Evolutionary conservation across 2,113 vertebrate genomes (phyloP).

Genomic region (Pitta sordida): DNA sequence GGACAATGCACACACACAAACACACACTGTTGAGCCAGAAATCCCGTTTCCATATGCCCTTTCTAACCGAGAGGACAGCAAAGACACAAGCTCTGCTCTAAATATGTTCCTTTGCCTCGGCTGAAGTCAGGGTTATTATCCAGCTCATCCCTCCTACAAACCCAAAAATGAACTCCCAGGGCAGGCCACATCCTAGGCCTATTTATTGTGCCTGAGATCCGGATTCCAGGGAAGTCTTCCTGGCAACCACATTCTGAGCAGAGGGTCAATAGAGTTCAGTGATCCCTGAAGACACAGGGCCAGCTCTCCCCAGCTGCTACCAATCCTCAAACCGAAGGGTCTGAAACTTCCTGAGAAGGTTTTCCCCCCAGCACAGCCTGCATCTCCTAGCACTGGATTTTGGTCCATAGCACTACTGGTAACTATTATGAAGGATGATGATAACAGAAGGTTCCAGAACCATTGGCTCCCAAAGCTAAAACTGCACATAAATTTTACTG

Average conservation of each 20-base stretch:
- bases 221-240: not conserved
- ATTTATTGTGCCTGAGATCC: not conserved
- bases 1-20: not conserved
- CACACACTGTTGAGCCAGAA: not conserved
- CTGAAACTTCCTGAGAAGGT: not conserved
- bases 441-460: not conserved
- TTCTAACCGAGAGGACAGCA: not conserved
- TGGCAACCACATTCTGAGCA: not conserved
- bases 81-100: not conserved
- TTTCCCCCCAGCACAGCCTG: not conserved
- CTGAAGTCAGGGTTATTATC: not conserved
- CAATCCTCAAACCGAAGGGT: not conserved
- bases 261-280: not conserved
- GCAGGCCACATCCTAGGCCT: not conserved
- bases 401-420: not conserved
- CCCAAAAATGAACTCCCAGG: not conserved
- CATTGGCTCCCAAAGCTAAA: not conserved
- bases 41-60: not conserved
- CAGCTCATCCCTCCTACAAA: not conserved
- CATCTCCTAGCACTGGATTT: not conserved
- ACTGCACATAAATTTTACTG: not conserved
- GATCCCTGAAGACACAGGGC: not conserved
- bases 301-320: not conserved
- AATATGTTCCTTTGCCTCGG: not conserved
- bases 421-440: not conserved